Evolutionary conservation across 35 echinoderm and acorn worm species (phyloP), one percentile per base, ranked within the genome.

Genomic region (Ophiothrix spiculata): DNA sequence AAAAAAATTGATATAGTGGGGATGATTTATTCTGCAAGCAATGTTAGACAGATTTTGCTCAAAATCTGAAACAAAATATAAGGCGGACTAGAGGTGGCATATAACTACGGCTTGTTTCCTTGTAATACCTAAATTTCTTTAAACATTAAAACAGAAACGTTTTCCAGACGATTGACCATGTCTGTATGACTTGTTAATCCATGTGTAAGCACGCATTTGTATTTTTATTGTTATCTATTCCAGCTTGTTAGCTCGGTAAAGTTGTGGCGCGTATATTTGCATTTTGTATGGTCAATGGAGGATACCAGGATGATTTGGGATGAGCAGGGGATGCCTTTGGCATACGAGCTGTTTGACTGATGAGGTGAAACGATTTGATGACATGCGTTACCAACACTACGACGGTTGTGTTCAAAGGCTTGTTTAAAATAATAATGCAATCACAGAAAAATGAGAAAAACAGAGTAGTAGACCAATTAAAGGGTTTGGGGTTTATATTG

Each of bases 51-150:
- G n/a, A n/a, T n/a, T n/a, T n/a, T n/a, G n/a, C n/a, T n/a, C n/a
- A n/a, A n/a, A n/a, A n/a, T n/a, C n/a, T n/a, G n/a, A n/a, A n/a
- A n/a, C n/a, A n/a, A n/a, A n/a, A n/a, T n/a, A n/a, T n/a, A n/a
- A n/a, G n/a, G n/a, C n/a, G n/a, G n/a, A n/a, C n/a, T n/a, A n/a
- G n/a, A n/a, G n/a, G n/a, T n/a, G n/a, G n/a, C n/a, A n/a, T n/a
- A n/a, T n/a, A n/a, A n/a, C n/a, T n/a, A n/a, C n/a, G n/a, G n/a
- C n/a, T n/a, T n/a, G n/a, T n/a, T n/a, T n/a, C n/a, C n/a, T n/a
- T n/a, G n/a, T n/a, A n/a, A n/a, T n/a, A n/a, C 25, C 23, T 69
- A 69, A 69, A 69, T 69, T 69, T 69, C 60, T 25, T 69, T 69
- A 69, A 69, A 69, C n/a, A n/a, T n/a, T n/a, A n/a, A n/a, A n/a